These are phyloP conservation scores for Pitta sordida DNA, from an alignment of 2,113 vertebrate genomes.

Conservation along the genomic window DNA sequence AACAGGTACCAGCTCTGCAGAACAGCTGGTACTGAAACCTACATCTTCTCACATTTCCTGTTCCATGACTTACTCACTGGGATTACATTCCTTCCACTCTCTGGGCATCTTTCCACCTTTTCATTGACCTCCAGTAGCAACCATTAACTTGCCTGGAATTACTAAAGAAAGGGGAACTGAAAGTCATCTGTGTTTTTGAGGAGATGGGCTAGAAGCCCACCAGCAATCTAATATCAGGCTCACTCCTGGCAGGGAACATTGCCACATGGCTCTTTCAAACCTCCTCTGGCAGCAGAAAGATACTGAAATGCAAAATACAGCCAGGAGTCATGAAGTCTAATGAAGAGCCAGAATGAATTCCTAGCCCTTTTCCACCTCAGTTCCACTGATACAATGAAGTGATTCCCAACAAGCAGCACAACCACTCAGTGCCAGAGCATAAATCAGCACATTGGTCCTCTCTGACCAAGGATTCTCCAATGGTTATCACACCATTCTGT, in stretches of 20 bases:
- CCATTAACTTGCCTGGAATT: slow-evolving; percentile 3
- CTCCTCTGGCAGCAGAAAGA: slow-evolving; percentile 28
- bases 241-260: not conserved
- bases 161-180: slow-evolving; percentile 18
- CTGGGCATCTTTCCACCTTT: slow-evolving; percentile 27
- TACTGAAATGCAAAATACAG: slow-evolving; percentile 1
- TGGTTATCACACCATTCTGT: not conserved
- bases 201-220: slow-evolving; percentile 31
- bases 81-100: slow-evolving; percentile 4
- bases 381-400: slow-evolving; percentile 45
- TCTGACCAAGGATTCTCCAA: not conserved
- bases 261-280: slow-evolving; percentile 21
- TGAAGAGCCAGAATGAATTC: slow-evolving; percentile 57
- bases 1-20: not conserved
- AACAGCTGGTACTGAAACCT: not conserved
- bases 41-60: not conserved
- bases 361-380: slow-evolving; percentile 37
- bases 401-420: slow-evolving; percentile 40
- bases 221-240: slow-evolving; percentile 21
- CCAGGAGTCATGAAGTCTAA: slow-evolving; percentile 53
- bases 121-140: slow-evolving; percentile 38
- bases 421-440: not conserved
- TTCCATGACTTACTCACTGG: not conserved
- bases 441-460: slow-evolving; percentile 40
- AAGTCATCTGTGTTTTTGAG: slow-evolving; percentile 29